These are phyloP conservation scores for Otocyon megalotis DNA, from an alignment of 2,113 vertebrate species.

Conservation along the genomic window DNA sequence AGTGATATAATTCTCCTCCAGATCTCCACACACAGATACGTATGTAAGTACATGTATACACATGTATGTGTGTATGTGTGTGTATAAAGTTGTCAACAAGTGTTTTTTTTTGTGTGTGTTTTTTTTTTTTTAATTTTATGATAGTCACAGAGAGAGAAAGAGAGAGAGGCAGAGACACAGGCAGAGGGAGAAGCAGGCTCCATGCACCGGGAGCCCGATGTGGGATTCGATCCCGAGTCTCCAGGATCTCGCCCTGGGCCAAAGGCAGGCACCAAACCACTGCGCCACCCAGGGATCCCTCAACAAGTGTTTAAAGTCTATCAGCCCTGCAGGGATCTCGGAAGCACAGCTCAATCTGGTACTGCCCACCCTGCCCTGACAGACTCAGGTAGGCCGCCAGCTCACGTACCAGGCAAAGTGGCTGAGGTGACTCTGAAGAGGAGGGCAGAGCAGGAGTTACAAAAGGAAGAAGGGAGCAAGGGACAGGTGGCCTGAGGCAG, in stretches of 20 bases:
- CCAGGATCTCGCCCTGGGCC: too few relatives aligned
- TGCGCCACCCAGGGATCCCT: too few relatives aligned
- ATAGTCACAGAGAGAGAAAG: too few relatives aligned
- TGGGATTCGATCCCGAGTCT: too few relatives aligned
- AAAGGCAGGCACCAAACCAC: too few relatives aligned
- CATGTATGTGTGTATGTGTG: too few relatives aligned
- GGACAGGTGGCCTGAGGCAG: neutral
- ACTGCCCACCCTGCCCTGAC: neutral
- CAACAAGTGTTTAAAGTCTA: neutral
- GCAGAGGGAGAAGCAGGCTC: too few relatives aligned
- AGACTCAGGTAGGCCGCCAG: neutral
- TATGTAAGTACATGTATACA: neutral
- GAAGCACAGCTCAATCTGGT: neutral
- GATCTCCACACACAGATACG: neutral
- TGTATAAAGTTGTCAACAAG: neutral
- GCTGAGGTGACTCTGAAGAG: neutral
- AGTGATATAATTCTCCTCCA: neutral
- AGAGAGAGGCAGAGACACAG: too few relatives aligned
- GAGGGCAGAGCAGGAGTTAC: neutral
- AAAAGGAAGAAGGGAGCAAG: neutral
- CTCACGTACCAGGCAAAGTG: neutral
- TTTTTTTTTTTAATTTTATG: too few relatives aligned
- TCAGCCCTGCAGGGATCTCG: neutral
- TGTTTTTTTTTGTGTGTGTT: too few relatives aligned
- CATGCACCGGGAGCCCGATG: too few relatives aligned